These are phyloP conservation scores for Sympetrum striolatum DNA, from an alignment of 2,888 invertebrate species.

Conservation along the genomic window DNA sequence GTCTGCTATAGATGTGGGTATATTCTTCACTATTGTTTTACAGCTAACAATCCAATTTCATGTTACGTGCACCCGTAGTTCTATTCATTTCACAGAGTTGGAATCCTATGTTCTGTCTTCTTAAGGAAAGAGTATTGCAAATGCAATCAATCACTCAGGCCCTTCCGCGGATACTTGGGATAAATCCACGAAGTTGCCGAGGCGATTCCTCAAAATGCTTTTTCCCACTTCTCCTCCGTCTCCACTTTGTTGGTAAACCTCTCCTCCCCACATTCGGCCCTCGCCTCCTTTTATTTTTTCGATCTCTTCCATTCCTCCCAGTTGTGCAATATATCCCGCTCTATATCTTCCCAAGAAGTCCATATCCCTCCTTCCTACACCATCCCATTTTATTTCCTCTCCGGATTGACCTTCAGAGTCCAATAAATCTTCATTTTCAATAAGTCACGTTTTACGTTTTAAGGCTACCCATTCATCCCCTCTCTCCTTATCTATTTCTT, in stretches of 20 bases:
- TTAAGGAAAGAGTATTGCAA: too few relatives aligned
- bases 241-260: neutral
- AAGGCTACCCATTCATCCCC: conserved; percentile 13
- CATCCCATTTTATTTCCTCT: neutral
- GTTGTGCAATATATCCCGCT: too few relatives aligned
- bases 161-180: too few relatives aligned
- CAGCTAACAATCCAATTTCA: neutral
- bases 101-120: too few relatives aligned
- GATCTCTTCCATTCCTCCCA: neutral
- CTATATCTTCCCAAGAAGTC: too few relatives aligned
- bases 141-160: too few relatives aligned
- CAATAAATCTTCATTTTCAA: conserved; percentile 41
- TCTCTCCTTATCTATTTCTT: neutral
- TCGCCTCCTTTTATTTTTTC: neutral
- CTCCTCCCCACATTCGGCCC: neutral
- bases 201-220: neutral
- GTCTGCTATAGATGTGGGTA: too few relatives aligned
- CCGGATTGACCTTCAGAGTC: conserved; percentile 18
- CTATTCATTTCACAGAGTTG: too few relatives aligned
- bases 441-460: conserved; percentile 38
- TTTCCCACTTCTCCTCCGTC: neutral
- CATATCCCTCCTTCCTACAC: neutral
- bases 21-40: neutral
- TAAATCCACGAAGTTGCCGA: too few relatives aligned
- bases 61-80: too few relatives aligned